These are phyloP conservation scores for Takifugu flavidus DNA, from an alignment of 2,113 vertebrate species.

Conservation along the genomic window DNA sequence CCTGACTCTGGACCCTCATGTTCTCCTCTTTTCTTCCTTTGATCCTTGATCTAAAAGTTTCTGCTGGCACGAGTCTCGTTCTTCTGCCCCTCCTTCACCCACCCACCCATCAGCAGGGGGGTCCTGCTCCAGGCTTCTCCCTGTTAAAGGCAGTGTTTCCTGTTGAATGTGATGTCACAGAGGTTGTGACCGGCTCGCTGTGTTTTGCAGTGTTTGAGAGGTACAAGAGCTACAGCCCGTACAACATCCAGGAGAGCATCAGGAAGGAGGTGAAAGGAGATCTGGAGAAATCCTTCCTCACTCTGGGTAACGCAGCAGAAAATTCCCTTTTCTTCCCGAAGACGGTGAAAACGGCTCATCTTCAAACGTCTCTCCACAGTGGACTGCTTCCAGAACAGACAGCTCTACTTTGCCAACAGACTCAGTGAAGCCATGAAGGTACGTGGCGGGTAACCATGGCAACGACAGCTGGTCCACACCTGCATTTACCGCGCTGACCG, in stretches of 20 bases:
- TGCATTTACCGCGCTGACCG: too few relatives aligned
- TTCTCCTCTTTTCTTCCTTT: too few relatives aligned
- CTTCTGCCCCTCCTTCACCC: too few relatives aligned
- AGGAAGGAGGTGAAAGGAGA: conserved; percentile 94
- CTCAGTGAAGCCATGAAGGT: conserved; percentile 96
- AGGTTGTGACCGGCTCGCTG: not conserved
- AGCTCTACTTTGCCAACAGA: conserved; percentile 90
- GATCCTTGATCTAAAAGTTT: too few relatives aligned
- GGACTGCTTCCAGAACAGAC: conserved; percentile 92
- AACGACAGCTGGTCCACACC: too few relatives aligned
- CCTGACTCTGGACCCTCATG: too few relatives aligned
- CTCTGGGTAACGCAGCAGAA: conserved; percentile 77
- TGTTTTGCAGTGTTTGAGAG: conserved; percentile 82
- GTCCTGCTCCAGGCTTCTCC: not conserved
- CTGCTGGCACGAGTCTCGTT: too few relatives aligned
- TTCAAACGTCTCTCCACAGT: conserved; percentile 70
- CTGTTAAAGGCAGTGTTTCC: not conserved
- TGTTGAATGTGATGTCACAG: not conserved
- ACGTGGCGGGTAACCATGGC: conserved; percentile 9
- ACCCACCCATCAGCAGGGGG: too few relatives aligned
- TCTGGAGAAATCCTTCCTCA: conserved; percentile 90
- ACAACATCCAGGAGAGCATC: conserved; percentile 96
- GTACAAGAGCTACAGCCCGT: conserved; percentile 96
- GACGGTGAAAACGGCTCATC: not conserved
- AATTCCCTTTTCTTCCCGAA: too few relatives aligned